These are phyloP conservation scores for Electrona antarctica DNA, from an alignment of 2,113 vertebrate species.

Conservation along the genomic window DNA sequence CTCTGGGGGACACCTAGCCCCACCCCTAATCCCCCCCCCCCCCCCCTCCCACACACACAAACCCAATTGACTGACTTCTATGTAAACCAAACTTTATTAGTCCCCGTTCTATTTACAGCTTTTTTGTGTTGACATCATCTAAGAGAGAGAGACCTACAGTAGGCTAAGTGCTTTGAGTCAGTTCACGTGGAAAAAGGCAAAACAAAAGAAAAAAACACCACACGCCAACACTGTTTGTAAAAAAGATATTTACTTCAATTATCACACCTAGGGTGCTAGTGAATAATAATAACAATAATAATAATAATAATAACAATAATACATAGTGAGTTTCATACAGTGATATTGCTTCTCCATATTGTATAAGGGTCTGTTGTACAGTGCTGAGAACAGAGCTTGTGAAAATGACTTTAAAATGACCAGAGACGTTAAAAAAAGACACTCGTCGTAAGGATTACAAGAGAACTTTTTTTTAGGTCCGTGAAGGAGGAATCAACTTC, in stretches of 20 bases:
- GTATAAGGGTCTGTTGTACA: constrained; percentile 91
- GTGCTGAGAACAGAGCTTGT: constrained; percentile 85
- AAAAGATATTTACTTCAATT: constrained; percentile 98
- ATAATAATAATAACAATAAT: constrained; percentile 60
- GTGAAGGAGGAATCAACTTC: constrained; percentile 73
- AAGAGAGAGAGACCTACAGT: too few species aligned
- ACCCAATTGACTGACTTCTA: too few species aligned
- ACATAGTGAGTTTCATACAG: constrained; percentile 93
- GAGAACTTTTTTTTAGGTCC: constrained; percentile 33
- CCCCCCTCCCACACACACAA: too few species aligned
- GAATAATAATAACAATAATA: constrained; percentile 90
- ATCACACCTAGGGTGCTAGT: constrained; percentile 97
- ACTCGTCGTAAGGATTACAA: constrained; percentile 27
- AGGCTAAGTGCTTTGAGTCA: too few species aligned
- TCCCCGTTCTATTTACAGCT: too few species aligned
- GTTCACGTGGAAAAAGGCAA: background rate
- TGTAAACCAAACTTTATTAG: too few species aligned
- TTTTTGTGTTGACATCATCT: too few species aligned
- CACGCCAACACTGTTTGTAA: constrained; percentile 86
- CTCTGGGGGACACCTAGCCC: too few species aligned
- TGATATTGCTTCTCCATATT: constrained; percentile 96
- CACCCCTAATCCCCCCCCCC: too few species aligned
- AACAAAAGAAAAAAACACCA: constrained; percentile 81
- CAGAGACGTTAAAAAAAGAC: constrained; percentile 74
- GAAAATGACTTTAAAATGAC: constrained; percentile 72